These are phyloP conservation scores for Pseudomyrmex dendroicus DNA, from an alignment of 1,140 invertebrate species.

Conservation along the genomic window DNA sequence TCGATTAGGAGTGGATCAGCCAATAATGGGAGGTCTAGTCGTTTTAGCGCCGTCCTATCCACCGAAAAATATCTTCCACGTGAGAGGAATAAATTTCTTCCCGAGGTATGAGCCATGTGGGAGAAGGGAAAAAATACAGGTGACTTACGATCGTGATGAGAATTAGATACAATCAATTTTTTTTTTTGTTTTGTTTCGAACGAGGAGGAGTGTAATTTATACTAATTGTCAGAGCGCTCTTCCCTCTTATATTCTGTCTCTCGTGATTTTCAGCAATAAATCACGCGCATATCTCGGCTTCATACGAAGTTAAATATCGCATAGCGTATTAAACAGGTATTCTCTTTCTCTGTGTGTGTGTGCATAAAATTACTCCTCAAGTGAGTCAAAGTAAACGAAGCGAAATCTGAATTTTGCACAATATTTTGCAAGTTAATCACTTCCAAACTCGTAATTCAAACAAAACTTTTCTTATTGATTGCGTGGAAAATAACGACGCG, in stretches of 20 bases:
- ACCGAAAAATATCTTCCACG: conserved; percentile 47
- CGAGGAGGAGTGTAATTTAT: too few species aligned
- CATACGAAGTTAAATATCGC: conserved; percentile 10
- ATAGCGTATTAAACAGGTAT: not conserved
- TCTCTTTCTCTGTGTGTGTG: too few species aligned
- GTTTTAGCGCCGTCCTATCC: conserved; percentile 37
- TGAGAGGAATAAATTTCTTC: conserved; percentile 49
- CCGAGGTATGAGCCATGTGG: conserved; percentile 14
- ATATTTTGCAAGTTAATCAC: conserved; percentile 43
- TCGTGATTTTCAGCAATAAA: not conserved
- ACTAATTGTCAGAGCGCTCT: too few species aligned
- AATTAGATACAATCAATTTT: conserved; percentile 13
- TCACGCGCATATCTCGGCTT: not conserved
- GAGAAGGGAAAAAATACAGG: conserved; percentile 21
- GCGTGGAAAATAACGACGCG: conserved; percentile 20
- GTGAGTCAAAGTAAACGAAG: not conserved
- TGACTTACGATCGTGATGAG: conserved; percentile 35
- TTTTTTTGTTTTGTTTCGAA: not conserved
- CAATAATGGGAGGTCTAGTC: conserved; percentile 45
- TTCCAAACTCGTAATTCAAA: conserved; percentile 16
- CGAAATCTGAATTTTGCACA: not conserved
- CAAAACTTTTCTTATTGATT: conserved; percentile 8
- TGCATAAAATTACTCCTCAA: not conserved
- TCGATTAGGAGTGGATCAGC: conserved; percentile 45
- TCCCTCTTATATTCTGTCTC: not conserved